A percentile compares a stretch with the other conserved stretches of the same genome.
These are phyloP conservation scores for Charina bottae DNA, from an alignment of 2,113 vertebrate species.

Conservation along the genomic window DNA sequence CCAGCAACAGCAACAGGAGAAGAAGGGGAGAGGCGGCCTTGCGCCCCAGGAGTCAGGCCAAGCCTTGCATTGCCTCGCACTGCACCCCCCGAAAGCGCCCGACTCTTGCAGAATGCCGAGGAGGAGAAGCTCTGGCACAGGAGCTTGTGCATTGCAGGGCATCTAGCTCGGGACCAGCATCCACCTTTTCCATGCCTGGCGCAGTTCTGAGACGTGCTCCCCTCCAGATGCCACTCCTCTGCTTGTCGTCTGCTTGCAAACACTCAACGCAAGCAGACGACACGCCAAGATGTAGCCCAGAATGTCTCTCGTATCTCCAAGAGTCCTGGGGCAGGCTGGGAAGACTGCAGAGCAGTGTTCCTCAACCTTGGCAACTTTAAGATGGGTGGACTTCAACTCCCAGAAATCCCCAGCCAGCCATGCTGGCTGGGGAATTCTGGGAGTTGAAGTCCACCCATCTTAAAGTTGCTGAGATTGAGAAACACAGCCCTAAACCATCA, in stretches of 20 bases:
- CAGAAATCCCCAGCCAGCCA: no score
- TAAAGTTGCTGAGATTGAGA: neutral
- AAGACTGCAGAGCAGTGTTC: no score
- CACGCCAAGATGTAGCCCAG: neutral
- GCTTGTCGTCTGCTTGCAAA: neutral
- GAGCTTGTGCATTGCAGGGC: neutral
- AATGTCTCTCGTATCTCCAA: neutral
- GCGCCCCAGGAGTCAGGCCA: neutral
- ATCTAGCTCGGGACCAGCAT: neutral
- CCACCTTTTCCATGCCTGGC: neutral
- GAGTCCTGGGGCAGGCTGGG: neutral
- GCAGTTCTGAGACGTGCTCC: neutral
- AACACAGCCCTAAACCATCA: neutral
- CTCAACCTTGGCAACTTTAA: no score
- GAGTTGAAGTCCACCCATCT: neutral
- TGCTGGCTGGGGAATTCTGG: neutral
- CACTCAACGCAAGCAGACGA: neutral
- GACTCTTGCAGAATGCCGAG: neutral
- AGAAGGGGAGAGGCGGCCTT: neutral
- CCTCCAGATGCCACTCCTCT: neutral
- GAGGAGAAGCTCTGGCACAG: neutral
- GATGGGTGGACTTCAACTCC: no score
- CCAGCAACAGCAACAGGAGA: neutral
- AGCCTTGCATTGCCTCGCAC: neutral
- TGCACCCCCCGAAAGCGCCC: accelerated